Conservation (phyloP, 2,113 vertebrate genomes). For the Oryzias woworae region DNA sequence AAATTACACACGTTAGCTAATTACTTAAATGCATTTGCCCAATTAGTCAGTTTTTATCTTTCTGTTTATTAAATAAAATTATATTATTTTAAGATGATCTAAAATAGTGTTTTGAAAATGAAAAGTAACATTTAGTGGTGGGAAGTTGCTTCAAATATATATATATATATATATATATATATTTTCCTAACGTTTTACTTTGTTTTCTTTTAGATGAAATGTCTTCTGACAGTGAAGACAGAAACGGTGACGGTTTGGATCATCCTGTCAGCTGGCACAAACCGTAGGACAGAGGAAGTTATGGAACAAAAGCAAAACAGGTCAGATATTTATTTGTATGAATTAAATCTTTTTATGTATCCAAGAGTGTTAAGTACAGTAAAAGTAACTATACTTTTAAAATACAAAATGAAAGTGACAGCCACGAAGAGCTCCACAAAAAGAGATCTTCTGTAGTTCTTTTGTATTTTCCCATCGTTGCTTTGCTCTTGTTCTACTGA, state of each 20-base stretch:
- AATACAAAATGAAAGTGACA: constrained; percentile 44
- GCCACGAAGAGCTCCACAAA: constrained; percentile 58
- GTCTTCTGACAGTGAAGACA: constrained; percentile 84
- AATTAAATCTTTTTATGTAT: background rate
- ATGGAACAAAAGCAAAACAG: constrained; percentile 72
- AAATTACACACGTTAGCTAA: no score
- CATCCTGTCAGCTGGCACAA: constrained; percentile 69
- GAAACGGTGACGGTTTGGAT: constrained; percentile 65
- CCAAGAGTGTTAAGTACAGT: background rate
- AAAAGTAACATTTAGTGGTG: no score
- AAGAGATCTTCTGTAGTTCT: constrained; percentile 46
- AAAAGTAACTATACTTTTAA: background rate
- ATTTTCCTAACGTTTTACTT: background rate
- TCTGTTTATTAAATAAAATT: no score
- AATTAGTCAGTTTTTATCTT: no score
- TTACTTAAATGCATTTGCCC: no score
- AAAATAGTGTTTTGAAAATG: no score
- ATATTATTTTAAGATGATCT: no score
- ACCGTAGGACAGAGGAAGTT: constrained; percentile 77
- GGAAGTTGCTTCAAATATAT: no score
- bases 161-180: no score
- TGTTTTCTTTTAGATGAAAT: constrained; percentile 75
- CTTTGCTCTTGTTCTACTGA: background rate
- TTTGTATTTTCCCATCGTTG: background rate
- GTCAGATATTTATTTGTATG: constrained; percentile 23